Evolutionary conservation across 2,888 invertebrate genomes (phyloP).

Genomic region (Morpho deidamia): DNA sequence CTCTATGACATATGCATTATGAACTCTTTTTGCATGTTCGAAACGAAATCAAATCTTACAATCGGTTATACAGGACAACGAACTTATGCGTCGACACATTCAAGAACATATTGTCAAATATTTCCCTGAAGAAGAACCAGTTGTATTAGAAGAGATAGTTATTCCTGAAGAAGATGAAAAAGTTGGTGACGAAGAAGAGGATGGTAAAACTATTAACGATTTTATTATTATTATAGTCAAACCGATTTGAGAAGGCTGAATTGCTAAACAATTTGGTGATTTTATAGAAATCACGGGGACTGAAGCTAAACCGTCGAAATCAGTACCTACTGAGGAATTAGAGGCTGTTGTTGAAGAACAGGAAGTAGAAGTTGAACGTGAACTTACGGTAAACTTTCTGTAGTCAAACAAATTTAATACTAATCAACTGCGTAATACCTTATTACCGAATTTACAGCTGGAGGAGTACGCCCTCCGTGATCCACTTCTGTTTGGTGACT

Average conservation of each 20-base stretch:
- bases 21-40: too few species aligned
- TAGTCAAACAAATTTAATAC: not conserved
- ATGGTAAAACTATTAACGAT: conserved; percentile 33
- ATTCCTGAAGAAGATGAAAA: conserved; percentile 53
- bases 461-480: conserved; percentile 86
- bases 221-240: not conserved
- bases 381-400: conserved; percentile 44
- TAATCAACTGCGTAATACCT: conserved; percentile 8
- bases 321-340: conserved; percentile 20
- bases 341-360: conserved; percentile 41
- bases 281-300: conserved; percentile 37
- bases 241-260: too few species aligned
- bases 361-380: conserved; percentile 50
- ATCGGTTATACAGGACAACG: conserved; percentile 77
- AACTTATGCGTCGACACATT: conserved; percentile 79
- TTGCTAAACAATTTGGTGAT: not conserved
- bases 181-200: conserved; percentile 40
- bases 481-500: conserved; percentile 93
- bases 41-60: not conserved
- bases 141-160: conserved; percentile 64
- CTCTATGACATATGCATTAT: too few species aligned
- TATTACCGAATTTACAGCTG: conserved; percentile 39
- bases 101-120: conserved; percentile 78
- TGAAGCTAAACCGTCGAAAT: conserved; percentile 30
- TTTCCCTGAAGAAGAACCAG: conserved; percentile 76